A percentile compares a stretch with the other conserved stretches of the same genome.
These are phyloP conservation scores for Eristalinus aeneus DNA, from an alignment of 2,888 invertebrate genomes.

Conservation along the genomic window DNA sequence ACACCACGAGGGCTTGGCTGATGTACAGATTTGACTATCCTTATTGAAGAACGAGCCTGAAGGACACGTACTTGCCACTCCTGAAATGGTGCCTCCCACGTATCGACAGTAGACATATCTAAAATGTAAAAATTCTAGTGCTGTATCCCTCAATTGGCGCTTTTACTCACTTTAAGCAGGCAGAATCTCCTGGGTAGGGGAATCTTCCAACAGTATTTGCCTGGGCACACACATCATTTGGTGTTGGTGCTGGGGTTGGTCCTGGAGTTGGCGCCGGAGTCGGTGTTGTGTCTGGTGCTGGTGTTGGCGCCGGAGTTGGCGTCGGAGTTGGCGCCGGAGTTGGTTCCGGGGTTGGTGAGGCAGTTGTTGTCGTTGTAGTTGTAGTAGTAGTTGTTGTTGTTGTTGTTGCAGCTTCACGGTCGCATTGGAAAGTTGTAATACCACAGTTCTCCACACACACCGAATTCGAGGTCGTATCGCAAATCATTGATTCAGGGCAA, in stretches of 20 bases:
- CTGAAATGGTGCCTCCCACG: not conserved
- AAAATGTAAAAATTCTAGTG: not conserved
- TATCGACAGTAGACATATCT: slow-evolving; percentile 32
- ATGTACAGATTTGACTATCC: slow-evolving; percentile 10
- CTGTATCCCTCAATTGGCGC: not conserved
- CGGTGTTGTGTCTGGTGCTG: not conserved
- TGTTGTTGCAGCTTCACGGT: not conserved
- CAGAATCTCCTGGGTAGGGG: slow-evolving; percentile 1
- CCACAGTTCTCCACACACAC: slow-evolving; percentile 71
- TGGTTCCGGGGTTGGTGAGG: not conserved
- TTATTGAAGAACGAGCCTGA: not conserved
- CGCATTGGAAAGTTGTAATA: not conserved
- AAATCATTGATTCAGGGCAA: slow-evolving; percentile 71
- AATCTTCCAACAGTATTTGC: slow-evolving; percentile 1
- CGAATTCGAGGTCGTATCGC: slow-evolving; percentile 25
- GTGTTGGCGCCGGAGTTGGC: not conserved
- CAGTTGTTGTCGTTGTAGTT: not conserved
- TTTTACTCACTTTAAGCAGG: slow-evolving; percentile 9
- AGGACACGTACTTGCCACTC: slow-evolving; percentile 18
- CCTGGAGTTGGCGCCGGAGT: not conserved
- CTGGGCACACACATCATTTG: slow-evolving; percentile 10
- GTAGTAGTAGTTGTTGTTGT: not conserved
- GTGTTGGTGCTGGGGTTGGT: not conserved
- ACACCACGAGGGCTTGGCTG: slow-evolving; percentile 18
- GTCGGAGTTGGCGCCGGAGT: not conserved